Conservation (phyloP, 2,797 vertebrate species). For the Chromis chromis region DNA sequence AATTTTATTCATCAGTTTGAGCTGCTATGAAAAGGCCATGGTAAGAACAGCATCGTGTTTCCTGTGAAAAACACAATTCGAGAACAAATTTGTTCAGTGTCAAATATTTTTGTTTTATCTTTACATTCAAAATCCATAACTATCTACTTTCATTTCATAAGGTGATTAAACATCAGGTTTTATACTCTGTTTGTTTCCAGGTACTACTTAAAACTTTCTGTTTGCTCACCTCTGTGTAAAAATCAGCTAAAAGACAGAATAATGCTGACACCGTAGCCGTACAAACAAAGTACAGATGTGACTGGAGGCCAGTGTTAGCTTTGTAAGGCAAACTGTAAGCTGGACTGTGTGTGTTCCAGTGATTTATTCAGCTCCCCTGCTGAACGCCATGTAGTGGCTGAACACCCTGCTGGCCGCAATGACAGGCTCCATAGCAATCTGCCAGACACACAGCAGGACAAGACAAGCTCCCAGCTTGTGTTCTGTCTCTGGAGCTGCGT, state of each 20-base stretch:
- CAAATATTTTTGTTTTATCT: neutral
- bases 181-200: too few species aligned
- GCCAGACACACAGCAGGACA: conserved; percentile 82
- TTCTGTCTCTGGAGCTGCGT: conserved; percentile 67
- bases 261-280: conserved; percentile 17
- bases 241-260: conserved; percentile 25
- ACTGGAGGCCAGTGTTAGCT: conserved; percentile 69
- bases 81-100: too few species aligned
- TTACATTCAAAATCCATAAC: neutral
- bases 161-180: neutral
- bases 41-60: neutral
- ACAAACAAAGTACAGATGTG: conserved; percentile 49
- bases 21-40: neutral
- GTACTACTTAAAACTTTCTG: neutral
- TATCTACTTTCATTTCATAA: neutral
- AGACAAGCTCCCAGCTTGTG: conserved; percentile 81
- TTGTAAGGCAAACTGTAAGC: conserved; percentile 61
- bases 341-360: conserved; percentile 79
- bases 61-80: neutral
- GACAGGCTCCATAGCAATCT: conserved; percentile 83
- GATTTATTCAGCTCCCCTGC: conserved; percentile 82
- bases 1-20: neutral
- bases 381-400: conserved; percentile 81
- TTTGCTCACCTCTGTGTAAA: neutral
- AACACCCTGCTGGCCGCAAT: conserved; percentile 78